These are phyloP conservation scores for Ochotona princeps DNA, from an alignment of 2,113 vertebrate genomes.

Conservation along the genomic window DNA sequence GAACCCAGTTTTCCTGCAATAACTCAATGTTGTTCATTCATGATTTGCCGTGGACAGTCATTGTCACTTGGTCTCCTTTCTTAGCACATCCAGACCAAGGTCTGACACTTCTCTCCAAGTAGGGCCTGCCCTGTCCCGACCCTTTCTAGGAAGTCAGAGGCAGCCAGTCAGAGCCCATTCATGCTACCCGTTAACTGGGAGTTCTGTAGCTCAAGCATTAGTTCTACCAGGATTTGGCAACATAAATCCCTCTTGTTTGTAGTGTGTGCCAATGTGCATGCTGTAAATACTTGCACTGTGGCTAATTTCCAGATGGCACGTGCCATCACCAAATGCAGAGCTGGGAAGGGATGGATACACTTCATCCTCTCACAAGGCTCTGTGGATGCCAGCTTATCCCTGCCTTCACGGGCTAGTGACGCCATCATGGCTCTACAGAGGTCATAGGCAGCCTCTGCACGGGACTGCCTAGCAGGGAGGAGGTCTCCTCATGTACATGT, in stretches of 20 bases:
- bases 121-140: background rate
- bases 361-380: background rate
- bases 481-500: background rate
- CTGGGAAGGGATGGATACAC: background rate
- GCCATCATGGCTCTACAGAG: background rate
- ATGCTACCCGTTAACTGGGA: background rate
- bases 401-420: background rate
- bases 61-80: background rate
- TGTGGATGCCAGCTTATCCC: too few species aligned
- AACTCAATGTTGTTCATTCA: background rate
- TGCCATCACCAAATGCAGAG: background rate
- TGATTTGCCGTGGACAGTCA: background rate
- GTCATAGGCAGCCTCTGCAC: background rate
- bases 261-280: background rate
- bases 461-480: background rate
- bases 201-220: background rate
- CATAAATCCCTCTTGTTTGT: background rate
- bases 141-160: background rate
- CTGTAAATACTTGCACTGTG: slow-evolving; percentile 15
- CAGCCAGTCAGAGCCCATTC: background rate
- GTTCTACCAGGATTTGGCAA: background rate
- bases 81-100: slow-evolving; percentile 14
- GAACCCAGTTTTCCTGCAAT: background rate
- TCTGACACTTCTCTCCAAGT: background rate
- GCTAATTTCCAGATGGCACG: background rate